These are phyloP conservation scores for Panopea generosa DNA, from an alignment of 2,888 invertebrate genomes.

Conservation along the genomic window DNA sequence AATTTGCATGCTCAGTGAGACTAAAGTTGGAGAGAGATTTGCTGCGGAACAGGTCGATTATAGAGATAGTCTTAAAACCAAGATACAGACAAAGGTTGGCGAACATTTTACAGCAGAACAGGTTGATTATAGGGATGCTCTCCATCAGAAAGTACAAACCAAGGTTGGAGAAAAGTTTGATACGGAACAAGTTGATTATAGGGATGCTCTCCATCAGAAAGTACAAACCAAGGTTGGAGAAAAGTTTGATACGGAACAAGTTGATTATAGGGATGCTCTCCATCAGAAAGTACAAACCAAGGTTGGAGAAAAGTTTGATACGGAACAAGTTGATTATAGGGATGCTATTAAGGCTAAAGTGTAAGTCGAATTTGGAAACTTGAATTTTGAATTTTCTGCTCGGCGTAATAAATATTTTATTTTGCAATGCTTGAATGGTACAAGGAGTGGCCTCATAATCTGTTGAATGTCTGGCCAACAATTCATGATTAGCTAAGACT, in stretches of 20 bases:
- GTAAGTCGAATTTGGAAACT: slow-evolving; percentile 45
- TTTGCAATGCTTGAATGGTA: too few species aligned
- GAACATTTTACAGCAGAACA: slow-evolving; percentile 49
- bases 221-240: slow-evolving; percentile 47
- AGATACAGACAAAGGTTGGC: slow-evolving; percentile 62
- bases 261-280: slow-evolving; percentile 63
- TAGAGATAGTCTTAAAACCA: slow-evolving; percentile 57
- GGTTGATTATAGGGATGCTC: slow-evolving; percentile 56
- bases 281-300: slow-evolving; percentile 56
- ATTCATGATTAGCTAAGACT: too few species aligned
- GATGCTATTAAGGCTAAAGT: slow-evolving; percentile 52
- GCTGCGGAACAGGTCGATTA: slow-evolving; percentile 73
- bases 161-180: slow-evolving; percentile 53
- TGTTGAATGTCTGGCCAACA: too few species aligned
- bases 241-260: slow-evolving; percentile 51
- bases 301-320: slow-evolving; percentile 49
- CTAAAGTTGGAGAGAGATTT: slow-evolving; percentile 70
- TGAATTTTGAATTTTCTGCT: too few species aligned
- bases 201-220: slow-evolving; percentile 47
- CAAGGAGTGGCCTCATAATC: too few species aligned
- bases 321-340: slow-evolving; percentile 60
- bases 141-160: slow-evolving; percentile 49
- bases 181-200: slow-evolving; percentile 60
- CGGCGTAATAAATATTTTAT: too few species aligned
- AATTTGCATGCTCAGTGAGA: slow-evolving; percentile 67